Base-by-base conservation (phyloP, 1,140 invertebrate species). In the Drosophila hydei region DNA sequence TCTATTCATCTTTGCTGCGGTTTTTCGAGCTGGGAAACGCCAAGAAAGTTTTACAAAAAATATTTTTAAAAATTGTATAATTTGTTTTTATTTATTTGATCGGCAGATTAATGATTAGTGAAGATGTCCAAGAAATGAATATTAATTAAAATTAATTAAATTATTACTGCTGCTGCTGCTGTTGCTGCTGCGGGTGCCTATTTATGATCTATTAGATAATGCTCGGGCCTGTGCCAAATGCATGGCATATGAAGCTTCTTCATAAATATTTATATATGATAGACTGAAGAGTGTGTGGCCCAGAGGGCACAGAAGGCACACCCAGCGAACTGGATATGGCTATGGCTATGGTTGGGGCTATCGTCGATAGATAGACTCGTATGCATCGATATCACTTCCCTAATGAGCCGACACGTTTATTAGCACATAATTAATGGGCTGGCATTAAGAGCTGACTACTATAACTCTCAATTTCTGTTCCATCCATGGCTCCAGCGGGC, bases 361-460 rank as follows among this genome's bases (percentile, higher is more conserved):
- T 36, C 47, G 14, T 3, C 18, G 21, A 54, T 55, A n/a, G 40
- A 45, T 45, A 45, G 14, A 18, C 40, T n/a, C 40, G 14, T 21
- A 16, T 48, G 52, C 55, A 42, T 18, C 58, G 61, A 54, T 67
- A 72, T 67, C 62, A 67, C 69, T 67, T 67, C 48, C 69, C 63
- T 72, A 72, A 72, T 72, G 69, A 72, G 69, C 62, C 62, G 69
- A 60, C 63, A 67, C 69, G 69, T 67, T 54, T 59, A 72, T 72
- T 72, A 72, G 54, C 62, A 67, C 54, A 72, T 72, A 67, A 72
- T 72, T 72, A 72, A 72, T 72, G 62, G 61, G 7, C 45, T 58
- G 42, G 36, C 21, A 62, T 60, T 67, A 67, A 67, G 25, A 14
- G 42, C 0, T 12, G 27, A 33, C 30, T 33, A 33, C 30, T 33